A percentile compares a stretch with the other conserved stretches of the same genome.
These are phyloP conservation scores for Timema cristinae DNA, from an alignment of 2,888 invertebrate species.

Conservation along the genomic window DNA sequence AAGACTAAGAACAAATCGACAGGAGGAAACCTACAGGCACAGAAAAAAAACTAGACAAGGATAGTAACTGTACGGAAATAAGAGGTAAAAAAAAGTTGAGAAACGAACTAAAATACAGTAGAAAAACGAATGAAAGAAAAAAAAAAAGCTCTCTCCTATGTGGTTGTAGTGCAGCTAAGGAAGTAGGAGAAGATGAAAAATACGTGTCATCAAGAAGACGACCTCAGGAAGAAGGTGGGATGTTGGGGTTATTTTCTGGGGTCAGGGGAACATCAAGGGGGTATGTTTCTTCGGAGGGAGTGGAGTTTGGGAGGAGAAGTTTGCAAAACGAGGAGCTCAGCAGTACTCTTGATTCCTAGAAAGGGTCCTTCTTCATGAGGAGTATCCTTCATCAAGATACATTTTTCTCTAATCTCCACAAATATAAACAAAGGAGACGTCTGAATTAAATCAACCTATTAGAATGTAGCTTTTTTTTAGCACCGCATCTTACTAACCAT, in stretches of 20 bases:
- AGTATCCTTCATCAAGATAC: no score
- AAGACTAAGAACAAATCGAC: slow-evolving; percentile 12
- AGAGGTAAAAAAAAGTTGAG: slow-evolving; percentile 16
- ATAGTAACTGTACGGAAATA: slow-evolving; percentile 7
- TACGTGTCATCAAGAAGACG: slow-evolving; percentile 29
- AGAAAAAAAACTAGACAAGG: not conserved
- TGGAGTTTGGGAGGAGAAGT: not conserved
- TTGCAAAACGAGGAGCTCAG: no score
- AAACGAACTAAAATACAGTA: slow-evolving; percentile 12
- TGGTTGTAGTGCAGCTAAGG: slow-evolving; percentile 1
- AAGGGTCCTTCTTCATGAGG: no score
- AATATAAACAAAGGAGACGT: no score
- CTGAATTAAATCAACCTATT: no score
- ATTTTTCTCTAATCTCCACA: no score
- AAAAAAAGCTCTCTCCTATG: not conserved
- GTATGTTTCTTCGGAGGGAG: not conserved
- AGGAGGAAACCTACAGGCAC: slow-evolving; percentile 10
- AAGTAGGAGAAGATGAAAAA: slow-evolving; percentile 26
- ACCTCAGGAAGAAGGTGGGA: slow-evolving; percentile 18
- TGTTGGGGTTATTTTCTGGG: slow-evolving; percentile 2
- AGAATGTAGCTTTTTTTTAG: no score
- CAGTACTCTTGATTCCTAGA: no score
- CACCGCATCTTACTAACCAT: no score
- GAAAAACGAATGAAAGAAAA: slow-evolving; percentile 5
- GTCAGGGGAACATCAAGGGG: slow-evolving; percentile 15